Percentiles rank a stretch among this genome's conserved stretches.
Evolutionary conservation across 2,888 invertebrate genomes (phyloP).

Genomic region (Branchinecta sandiegonensis): DNA sequence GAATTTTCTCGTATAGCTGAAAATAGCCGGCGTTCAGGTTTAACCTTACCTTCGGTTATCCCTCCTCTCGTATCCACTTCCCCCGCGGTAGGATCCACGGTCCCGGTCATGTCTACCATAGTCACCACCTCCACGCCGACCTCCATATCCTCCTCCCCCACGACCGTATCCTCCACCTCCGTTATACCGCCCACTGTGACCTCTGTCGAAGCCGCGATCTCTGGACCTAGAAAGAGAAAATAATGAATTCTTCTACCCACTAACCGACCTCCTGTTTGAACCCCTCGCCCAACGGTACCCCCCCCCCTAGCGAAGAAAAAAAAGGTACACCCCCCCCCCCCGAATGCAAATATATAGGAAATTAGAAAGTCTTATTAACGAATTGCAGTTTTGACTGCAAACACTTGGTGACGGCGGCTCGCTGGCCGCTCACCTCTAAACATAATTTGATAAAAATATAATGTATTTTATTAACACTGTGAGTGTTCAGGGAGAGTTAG

Average conservation of each 20-base stretch:
- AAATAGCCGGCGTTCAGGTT: too few relatives aligned
- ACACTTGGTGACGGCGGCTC: too few relatives aligned
- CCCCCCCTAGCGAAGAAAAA: background rate
- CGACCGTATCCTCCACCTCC: background rate
- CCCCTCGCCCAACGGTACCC: background rate
- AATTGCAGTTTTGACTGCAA: too few relatives aligned
- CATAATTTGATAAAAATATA: too few relatives aligned
- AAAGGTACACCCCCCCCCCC: background rate
- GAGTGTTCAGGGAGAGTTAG: too few relatives aligned
- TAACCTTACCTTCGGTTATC: background rate
- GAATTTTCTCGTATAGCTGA: too few relatives aligned
- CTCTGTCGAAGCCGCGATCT: background rate
- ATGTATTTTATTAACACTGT: too few relatives aligned
- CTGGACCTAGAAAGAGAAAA: background rate
- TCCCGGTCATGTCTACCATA: background rate
- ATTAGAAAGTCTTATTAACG: too few relatives aligned
- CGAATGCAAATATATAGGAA: too few relatives aligned
- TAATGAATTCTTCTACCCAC: background rate
- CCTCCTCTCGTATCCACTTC: background rate
- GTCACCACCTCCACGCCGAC: background rate
- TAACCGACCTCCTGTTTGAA: background rate
- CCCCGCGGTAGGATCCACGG: background rate
- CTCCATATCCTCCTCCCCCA: background rate
- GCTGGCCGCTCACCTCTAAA: too few relatives aligned
- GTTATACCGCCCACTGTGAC: background rate